Evolutionary conservation across 2,113 vertebrate genomes (phyloP), one percentile per base, ranked within the genome.

Genomic region (Phyllostomus discolor): DNA sequence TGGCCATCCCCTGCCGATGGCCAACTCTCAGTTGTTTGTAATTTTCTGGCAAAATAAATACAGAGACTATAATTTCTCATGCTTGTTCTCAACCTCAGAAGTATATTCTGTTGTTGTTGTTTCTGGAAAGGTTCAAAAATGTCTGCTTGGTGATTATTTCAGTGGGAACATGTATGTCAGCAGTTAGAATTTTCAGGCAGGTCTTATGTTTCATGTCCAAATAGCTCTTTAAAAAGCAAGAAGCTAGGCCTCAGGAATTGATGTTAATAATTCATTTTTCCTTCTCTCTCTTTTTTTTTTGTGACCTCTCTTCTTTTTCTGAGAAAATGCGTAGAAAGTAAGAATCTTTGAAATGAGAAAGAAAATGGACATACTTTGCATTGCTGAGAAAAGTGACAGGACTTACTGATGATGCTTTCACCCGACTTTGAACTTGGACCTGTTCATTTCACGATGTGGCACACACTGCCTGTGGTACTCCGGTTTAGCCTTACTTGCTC

Each of bases 41-140:
- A 97, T 94, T 97, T 97, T 96, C 97, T 94, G 46, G 24, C 81
- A 97, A 97, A 97, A 94, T 90, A 97, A 97, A 98, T 83, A 95
- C 67, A 81, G 48, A 93, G 88, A 85, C 94, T 96, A 38, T 88
- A 96, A 79, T 95, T 97, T 97, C 93, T 96, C 46, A n/a, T 83
- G 86, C 89, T 80, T 91, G 69, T 89, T 87, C 86, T 94, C 88
- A 95, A 54, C 57, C 69, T 88, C 91, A 91, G 64, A 95, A 95
- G 35, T 83, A 41, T 93, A 86, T 96, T 92, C 91, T 95, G 93
- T 92, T 96, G 80, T 70, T 97, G 92, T 97, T 97, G 94, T 87
- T 95, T 89, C 89, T 93, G 96, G 94, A 95, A 83, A 24, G 57
- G 81, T 93, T 95, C 16, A 89, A 17, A 91, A 88, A 69, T 0